Evolutionary conservation across 2,113 vertebrate genomes (phyloP).

Genomic region (Macroglossus sobrinus): DNA sequence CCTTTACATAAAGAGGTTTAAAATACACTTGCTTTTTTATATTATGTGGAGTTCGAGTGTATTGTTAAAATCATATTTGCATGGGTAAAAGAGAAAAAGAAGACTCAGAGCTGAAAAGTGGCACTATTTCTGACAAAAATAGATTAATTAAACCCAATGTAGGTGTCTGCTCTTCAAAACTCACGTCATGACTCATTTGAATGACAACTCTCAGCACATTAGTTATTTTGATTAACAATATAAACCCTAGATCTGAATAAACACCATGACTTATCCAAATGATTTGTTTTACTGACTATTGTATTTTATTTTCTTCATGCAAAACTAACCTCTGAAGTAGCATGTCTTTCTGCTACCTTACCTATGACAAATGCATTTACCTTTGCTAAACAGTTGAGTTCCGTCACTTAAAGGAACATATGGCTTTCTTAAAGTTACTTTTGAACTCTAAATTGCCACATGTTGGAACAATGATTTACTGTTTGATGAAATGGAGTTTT

Average conservation of each 20-base stretch:
- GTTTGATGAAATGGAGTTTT: neutral
- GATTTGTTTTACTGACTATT: neutral
- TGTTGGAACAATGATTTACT: neutral
- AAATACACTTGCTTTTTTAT: neutral
- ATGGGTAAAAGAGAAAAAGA: neutral
- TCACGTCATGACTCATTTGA: neutral
- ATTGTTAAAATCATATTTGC: neutral
- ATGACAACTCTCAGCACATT: neutral
- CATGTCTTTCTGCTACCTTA: neutral
- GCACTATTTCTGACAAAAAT: neutral
- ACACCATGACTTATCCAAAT: neutral
- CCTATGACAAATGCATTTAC: neutral
- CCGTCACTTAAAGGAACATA: neutral
- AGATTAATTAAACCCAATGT: neutral
- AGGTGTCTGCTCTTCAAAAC: neutral
- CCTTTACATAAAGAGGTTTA: slow-evolving; percentile 2
- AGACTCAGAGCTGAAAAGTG: neutral
- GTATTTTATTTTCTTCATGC: neutral
- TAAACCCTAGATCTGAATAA: neutral
- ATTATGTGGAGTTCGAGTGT: neutral
- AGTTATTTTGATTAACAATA: neutral
- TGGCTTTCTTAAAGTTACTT: neutral
- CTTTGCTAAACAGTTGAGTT: neutral
- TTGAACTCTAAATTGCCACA: neutral
- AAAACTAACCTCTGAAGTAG: neutral